Conservation (phyloP, 2,888 invertebrate species). For the Saturnia japonica region DNA sequence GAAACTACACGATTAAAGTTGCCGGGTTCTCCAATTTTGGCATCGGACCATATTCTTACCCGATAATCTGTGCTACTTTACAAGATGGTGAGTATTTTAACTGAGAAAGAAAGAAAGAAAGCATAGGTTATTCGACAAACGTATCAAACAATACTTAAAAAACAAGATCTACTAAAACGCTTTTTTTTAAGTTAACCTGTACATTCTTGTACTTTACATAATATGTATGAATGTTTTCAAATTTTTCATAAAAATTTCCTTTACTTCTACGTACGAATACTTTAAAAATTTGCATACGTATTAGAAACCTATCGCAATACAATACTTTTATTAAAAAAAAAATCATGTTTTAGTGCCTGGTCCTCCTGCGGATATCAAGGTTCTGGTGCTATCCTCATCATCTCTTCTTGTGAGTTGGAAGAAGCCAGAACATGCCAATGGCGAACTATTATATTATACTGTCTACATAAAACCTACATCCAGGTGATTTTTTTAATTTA, state of each 20-base stretch:
- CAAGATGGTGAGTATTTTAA: conserved; percentile 86
- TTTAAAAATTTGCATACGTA: no score
- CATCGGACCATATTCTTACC: conserved; percentile 88
- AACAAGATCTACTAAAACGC: no score
- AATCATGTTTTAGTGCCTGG: conserved; percentile 91
- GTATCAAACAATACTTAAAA: no score
- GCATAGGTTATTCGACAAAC: no score
- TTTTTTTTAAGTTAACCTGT: no score
- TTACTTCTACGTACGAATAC: neutral
- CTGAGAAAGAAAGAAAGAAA: no score
- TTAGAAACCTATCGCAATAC: no score
- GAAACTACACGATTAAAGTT: conserved; percentile 93
- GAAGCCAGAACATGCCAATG: conserved; percentile 89
- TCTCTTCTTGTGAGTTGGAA: conserved; percentile 93
- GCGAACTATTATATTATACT: conserved; percentile 89
- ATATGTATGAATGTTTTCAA: no score
- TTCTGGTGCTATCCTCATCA: conserved; percentile 88
- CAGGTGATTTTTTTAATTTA: conserved; percentile 47
- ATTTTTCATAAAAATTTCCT: no score
- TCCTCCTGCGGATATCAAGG: conserved; percentile 91
- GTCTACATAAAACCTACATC: conserved; percentile 84
- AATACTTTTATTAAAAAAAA: no score
- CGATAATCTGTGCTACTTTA: conserved; percentile 90
- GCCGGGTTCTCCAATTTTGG: conserved; percentile 92
- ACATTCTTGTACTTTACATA: no score